Percentiles rank a stretch among this genome's conserved stretches.
These are phyloP conservation scores for Drosophila demipolita DNA, from an alignment of 2,888 invertebrate genomes.

Conservation along the genomic window DNA sequence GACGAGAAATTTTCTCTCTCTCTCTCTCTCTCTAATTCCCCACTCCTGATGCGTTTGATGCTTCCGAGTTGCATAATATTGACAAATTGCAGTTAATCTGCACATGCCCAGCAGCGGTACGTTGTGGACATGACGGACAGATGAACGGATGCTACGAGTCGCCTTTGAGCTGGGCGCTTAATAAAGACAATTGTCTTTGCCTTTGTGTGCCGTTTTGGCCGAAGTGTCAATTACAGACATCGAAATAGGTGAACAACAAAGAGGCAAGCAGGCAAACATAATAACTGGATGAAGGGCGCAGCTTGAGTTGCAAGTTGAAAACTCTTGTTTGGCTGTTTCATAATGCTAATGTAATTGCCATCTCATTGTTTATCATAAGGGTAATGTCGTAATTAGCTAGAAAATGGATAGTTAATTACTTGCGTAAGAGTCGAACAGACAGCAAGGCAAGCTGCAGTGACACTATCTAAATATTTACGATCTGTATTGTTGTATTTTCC, in stretches of 20 bases:
- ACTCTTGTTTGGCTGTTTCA: slow-evolving; percentile 24
- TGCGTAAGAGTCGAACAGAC: slow-evolving; percentile 25
- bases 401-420: slow-evolving; percentile 61
- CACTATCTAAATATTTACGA: slow-evolving; percentile 10
- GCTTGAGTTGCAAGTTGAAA: slow-evolving; percentile 12
- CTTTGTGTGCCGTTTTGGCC: slow-evolving; percentile 40
- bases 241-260: slow-evolving; percentile 29
- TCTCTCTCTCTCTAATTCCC: too few relatives aligned
- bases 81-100: slow-evolving; percentile 41
- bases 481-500: background rate
- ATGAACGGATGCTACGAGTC: slow-evolving; percentile 1
- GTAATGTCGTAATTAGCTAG: slow-evolving; percentile 65
- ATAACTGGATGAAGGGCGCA: background rate
- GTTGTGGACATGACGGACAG: slow-evolving; percentile 5
- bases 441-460: slow-evolving; percentile 5
- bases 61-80: slow-evolving; percentile 59
- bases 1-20: slow-evolving; percentile 25
- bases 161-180: slow-evolving; percentile 42
- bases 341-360: slow-evolving; percentile 70
- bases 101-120: slow-evolving; percentile 44
- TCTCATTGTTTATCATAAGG: slow-evolving; percentile 60
- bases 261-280: slow-evolving; percentile 2
- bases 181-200: slow-evolving; percentile 71
- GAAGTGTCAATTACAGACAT: slow-evolving; percentile 72
- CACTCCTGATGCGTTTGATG: slow-evolving; percentile 23